phyloP scores from a whole-genome alignment of 2,113 vertebrate species.

The Amia ocellicauda region DNA sequence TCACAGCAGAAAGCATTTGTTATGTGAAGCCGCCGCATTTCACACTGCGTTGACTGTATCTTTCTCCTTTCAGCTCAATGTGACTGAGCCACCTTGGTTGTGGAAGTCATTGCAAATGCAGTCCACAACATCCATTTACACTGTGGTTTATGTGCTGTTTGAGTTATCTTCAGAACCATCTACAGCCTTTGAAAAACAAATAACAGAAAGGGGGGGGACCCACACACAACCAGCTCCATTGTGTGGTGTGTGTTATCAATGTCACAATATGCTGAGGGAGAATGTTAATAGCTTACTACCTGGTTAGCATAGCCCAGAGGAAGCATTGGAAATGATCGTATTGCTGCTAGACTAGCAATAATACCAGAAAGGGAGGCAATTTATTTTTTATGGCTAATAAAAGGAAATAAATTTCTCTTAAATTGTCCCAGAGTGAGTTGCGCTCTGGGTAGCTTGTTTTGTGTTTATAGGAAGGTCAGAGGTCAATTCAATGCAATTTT shows the following conservation, averaged over 20 bases:
- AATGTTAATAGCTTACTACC: slow-evolving; percentile 39
- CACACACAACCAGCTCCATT: background rate
- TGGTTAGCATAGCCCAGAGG: slow-evolving; percentile 35
- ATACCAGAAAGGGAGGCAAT: slow-evolving; percentile 45
- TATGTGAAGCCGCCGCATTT: too few relatives aligned
- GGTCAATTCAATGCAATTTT: slow-evolving; percentile 69
- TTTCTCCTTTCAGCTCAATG: too few relatives aligned
- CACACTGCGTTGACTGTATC: too few relatives aligned
- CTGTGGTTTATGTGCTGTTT: slow-evolving; percentile 7
- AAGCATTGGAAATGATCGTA: slow-evolving; percentile 55
- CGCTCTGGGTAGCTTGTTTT: slow-evolving; percentile 52
- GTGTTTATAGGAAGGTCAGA: slow-evolving; percentile 71
- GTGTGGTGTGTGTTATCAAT: slow-evolving; percentile 3
- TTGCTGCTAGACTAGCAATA: slow-evolving; percentile 35
- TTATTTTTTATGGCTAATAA: slow-evolving; percentile 70
- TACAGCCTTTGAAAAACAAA: slow-evolving; percentile 10
- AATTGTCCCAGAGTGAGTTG: slow-evolving; percentile 47
- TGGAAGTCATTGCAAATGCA: too few relatives aligned
- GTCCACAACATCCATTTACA: too few relatives aligned
- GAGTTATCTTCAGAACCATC: slow-evolving; percentile 29
- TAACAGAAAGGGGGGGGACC: background rate
- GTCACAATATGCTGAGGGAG: slow-evolving; percentile 25
- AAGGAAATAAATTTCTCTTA: slow-evolving; percentile 66
- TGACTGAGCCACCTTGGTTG: too few relatives aligned
- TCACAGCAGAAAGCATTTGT: too few relatives aligned